Evolutionary conservation across 2,797 vertebrate genomes (phyloP), one percentile per base, ranked within the genome.

Genomic region (Enteromius thamalakanensis): DNA sequence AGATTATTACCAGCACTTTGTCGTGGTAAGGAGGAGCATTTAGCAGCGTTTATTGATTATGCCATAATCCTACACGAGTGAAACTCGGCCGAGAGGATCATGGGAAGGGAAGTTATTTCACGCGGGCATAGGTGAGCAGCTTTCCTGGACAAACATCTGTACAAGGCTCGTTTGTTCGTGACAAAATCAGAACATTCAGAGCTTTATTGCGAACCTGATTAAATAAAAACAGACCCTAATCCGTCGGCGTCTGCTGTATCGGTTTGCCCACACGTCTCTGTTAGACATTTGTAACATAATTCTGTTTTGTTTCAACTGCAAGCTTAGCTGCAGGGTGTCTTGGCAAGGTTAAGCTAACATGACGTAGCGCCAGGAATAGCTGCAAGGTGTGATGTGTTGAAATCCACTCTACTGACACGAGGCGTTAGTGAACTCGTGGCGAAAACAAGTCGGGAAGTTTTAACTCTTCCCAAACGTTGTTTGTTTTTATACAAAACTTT

Each of bases 301-400:
- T 89, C 90, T 89, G 87, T 89, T 90, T 89, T 88, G 84, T 87
- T 90, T 89, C 70, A 76, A 85, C 91, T 91, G 91, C 88, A 60
- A 90, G 89, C 86, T 91, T 90, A 91, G 89, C 86, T 88, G 87
- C 78, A 34, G 68, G 89, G 90, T 91, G 92, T 90, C 92, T 91
- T 49, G 37, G 84, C 86, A 88, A 92, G 91, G 90, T 94, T 93
- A 92, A 79, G 5, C 84, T 90, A 93, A 92, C 88, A 90, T 85
- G 84, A 89, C 84, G 84, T 86, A 87, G 83, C 47, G 68, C 69
- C 40, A 75, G 79, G 85, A 88, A 89, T 74, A 84, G 81, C 82
- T 77, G 53, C 76, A 79, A 87, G 80, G 84, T 82, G 83, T 83
- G 75, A 76, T 79, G n/a, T 64, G 37, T 78, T 72, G 80, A 82